These are phyloP conservation scores for Bos javanicus DNA, from an alignment of 2,113 vertebrate species.

Conservation along the genomic window DNA sequence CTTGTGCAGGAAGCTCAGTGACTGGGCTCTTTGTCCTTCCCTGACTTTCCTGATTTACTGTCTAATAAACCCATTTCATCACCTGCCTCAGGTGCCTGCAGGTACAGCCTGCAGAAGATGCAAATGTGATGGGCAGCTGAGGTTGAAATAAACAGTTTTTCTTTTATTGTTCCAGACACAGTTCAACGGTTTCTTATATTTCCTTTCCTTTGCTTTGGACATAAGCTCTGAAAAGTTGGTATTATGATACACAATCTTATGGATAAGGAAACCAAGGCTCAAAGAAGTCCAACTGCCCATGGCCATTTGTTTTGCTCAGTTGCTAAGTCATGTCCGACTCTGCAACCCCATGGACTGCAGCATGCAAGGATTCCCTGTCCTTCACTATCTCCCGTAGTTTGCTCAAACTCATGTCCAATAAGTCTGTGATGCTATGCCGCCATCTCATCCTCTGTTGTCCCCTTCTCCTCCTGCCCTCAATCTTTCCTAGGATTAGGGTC, in stretches of 20 bases:
- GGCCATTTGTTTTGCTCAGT: background rate
- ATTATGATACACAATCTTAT: background rate
- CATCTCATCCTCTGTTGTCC: background rate
- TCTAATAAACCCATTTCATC: background rate
- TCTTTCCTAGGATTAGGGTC: background rate
- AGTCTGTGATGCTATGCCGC: background rate
- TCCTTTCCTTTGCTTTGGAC: background rate
- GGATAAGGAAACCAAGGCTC: background rate
- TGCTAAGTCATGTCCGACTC: background rate
- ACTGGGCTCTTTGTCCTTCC: background rate
- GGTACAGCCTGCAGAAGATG: background rate
- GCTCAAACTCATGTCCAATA: background rate
- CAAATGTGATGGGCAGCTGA: background rate
- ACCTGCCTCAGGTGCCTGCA: background rate
- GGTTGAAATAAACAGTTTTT: background rate
- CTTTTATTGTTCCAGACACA: background rate
- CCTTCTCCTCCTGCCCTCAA: background rate
- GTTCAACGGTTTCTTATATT: background rate
- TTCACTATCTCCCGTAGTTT: background rate
- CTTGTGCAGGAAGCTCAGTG: background rate
- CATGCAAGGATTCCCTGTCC: background rate
- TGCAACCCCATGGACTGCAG: background rate
- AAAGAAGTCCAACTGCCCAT: background rate
- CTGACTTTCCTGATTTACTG: background rate
- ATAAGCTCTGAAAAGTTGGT: background rate